These are phyloP conservation scores for Tetraneura akinire DNA, from an alignment of 1,140 invertebrate species.

Conservation along the genomic window DNA sequence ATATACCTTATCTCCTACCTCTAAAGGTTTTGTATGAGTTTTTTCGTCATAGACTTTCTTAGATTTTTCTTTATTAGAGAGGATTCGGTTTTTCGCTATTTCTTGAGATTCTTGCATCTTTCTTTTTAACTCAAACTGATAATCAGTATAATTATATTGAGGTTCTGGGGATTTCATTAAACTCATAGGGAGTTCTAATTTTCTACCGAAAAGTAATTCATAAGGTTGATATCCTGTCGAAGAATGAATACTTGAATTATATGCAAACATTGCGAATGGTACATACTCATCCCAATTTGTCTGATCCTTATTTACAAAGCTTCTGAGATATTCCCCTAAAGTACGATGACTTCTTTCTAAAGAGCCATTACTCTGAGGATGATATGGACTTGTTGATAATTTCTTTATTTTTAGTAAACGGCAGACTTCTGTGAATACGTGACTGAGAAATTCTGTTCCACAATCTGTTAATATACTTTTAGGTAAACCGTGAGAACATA, in stretches of 20 bases:
- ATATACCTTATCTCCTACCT: constrained; percentile 17
- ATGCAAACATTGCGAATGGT: constrained; percentile 42
- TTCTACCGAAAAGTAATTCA: constrained; percentile 39
- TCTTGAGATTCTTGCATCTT: constrained; percentile 1
- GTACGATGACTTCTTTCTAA: constrained; percentile 49
- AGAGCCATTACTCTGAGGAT: constrained; percentile 58
- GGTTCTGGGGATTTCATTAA: background rate
- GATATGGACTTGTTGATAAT: constrained; percentile 58
- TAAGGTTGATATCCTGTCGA: constrained; percentile 49
- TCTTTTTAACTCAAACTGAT: constrained; percentile 4
- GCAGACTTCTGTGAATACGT: constrained; percentile 56
- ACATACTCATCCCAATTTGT: constrained; percentile 55
- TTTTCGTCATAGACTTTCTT: constrained; percentile 1
- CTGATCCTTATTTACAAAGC: constrained; percentile 52
- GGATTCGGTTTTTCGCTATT: too few species aligned
- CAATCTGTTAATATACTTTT: constrained; percentile 47
- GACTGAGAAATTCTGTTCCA: constrained; percentile 52
- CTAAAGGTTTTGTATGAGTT: background rate
- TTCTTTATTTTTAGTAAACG: constrained; percentile 54
- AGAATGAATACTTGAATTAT: constrained; percentile 43
- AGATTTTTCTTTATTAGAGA: background rate
- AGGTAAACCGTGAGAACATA: background rate
- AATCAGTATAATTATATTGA: background rate
- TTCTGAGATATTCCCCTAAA: constrained; percentile 36
- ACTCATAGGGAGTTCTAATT: background rate